Evolutionary conservation across 2,113 vertebrate species (phyloP).

Genomic region (Empidonax traillii): DNA sequence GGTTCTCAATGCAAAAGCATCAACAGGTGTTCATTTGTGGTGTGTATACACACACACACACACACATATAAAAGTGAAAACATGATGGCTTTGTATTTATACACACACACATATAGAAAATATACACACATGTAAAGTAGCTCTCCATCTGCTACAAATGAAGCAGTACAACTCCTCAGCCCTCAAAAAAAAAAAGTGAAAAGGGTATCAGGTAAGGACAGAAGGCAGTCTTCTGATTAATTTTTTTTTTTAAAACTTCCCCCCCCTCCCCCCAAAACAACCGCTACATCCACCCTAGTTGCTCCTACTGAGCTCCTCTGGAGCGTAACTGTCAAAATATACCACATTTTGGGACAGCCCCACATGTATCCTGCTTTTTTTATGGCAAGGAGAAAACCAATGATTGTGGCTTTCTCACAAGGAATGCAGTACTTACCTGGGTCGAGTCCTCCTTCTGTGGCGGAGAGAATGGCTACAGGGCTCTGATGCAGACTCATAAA

Average conservation of each 20-base stretch:
- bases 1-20: background rate
- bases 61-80: background rate
- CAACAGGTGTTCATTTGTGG: background rate
- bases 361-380: background rate
- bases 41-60: background rate
- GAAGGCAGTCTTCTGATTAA: background rate
- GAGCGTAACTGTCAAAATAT: background rate
- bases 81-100: too few species aligned
- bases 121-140: rapidly evolving
- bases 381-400: background rate
- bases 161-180: background rate
- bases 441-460: background rate
- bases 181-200: background rate
- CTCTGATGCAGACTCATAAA: background rate
- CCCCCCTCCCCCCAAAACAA: background rate
- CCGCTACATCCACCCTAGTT: background rate
- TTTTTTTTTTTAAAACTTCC: background rate
- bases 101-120: rapidly evolving
- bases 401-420: background rate
- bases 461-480: rapidly evolving
- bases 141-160: background rate
- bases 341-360: background rate
- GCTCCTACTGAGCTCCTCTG: background rate
- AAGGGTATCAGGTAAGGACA: background rate
- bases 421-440: background rate